Conservation (phyloP, 2,888 invertebrate species). For the Amitus sp. region DNA sequence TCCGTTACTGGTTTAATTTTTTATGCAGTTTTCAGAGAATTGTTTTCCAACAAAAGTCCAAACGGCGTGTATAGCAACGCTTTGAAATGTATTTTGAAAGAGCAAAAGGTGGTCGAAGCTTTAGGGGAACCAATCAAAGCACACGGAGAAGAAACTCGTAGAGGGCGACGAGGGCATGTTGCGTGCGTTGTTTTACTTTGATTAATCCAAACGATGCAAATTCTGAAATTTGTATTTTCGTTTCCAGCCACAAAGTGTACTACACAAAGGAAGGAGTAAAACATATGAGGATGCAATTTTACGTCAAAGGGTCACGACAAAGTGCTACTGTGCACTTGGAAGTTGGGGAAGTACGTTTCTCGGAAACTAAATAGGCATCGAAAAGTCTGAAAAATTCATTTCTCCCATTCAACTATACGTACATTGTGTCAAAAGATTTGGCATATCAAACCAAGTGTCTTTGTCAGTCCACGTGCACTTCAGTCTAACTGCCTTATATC, state of each 20-base stretch:
- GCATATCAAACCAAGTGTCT: too few species aligned
- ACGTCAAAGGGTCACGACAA: constrained; percentile 84
- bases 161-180: constrained; percentile 86
- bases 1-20: constrained; percentile 85
- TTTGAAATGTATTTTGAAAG: constrained; percentile 78
- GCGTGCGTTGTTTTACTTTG: constrained; percentile 62
- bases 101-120: constrained; percentile 81
- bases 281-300: constrained; percentile 90
- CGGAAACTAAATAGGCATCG: too few species aligned
- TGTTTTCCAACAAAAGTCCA: constrained; percentile 89
- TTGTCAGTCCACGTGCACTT: too few species aligned
- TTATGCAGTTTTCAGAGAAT: constrained; percentile 84
- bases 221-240: background rate
- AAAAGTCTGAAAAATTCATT: too few species aligned
- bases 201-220: background rate
- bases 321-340: constrained; percentile 89
- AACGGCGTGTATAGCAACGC: constrained; percentile 86
- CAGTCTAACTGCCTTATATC: too few species aligned
- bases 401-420: too few species aligned
- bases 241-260: constrained; percentile 75
- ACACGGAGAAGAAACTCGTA: constrained; percentile 85
- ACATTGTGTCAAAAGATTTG: too few species aligned
- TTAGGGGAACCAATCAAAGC: constrained; percentile 91
- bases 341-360: constrained; percentile 81
- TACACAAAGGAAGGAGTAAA: too few species aligned